Evolutionary conservation across 1,140 invertebrate species (phyloP).

Genomic region (Drosophila bocqueti): DNA sequence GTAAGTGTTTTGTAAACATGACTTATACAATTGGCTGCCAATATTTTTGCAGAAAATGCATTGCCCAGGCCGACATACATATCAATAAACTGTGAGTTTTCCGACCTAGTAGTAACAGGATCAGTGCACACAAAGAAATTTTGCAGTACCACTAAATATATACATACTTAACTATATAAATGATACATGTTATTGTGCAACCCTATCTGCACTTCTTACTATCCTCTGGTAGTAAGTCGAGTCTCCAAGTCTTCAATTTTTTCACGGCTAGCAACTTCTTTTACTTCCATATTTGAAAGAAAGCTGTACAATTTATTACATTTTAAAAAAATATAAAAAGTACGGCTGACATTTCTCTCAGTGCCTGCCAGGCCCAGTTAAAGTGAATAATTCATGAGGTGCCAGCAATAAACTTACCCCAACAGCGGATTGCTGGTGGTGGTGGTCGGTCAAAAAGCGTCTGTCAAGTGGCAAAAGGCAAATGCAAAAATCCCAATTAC

Average conservation of each 20-base stretch:
- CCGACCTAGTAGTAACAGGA: slow-evolving; percentile 3
- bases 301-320: background rate
- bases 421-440: slow-evolving; percentile 27
- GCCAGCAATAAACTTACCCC: slow-evolving; percentile 21
- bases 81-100: slow-evolving; percentile 48
- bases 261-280: background rate
- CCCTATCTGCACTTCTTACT: background rate
- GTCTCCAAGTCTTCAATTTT: no score
- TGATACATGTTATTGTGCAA: no score
- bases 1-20: slow-evolving; percentile 81
- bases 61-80: slow-evolving; percentile 43
- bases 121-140: background rate
- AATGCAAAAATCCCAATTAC: slow-evolving; percentile 64
- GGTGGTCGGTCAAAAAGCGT: slow-evolving; percentile 16
- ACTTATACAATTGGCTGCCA: slow-evolving; percentile 62
- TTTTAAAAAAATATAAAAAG: background rate
- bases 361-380: slow-evolving; percentile 14
- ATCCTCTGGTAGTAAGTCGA: no score
- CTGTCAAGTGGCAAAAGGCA: slow-evolving; percentile 44
- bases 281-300: accelerated
- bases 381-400: slow-evolving; percentile 59
- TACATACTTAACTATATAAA: no score
- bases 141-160: background rate
- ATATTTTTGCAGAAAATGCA: slow-evolving; percentile 63
- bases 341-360: background rate